Conservation (phyloP, 2,113 vertebrate species). For the Esox niger region DNA sequence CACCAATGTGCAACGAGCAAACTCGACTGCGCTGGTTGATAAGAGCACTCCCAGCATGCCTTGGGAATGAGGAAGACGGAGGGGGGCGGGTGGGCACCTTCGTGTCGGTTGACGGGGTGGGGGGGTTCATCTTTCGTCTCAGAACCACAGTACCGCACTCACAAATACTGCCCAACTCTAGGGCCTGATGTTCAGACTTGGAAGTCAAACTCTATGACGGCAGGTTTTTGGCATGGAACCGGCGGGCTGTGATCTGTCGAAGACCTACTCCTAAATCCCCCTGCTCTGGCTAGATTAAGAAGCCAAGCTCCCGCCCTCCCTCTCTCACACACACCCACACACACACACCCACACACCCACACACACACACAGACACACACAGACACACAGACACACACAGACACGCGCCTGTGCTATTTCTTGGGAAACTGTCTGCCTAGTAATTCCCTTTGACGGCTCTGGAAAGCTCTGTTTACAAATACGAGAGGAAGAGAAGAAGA, state of each 20-base stretch:
- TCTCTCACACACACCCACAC: conserved; percentile 9
- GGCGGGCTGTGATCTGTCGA: conserved; percentile 61
- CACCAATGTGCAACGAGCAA: conserved; percentile 37
- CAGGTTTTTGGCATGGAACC: conserved; percentile 47
- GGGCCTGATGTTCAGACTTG: too few relatives aligned
- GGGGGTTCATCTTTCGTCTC: conserved; percentile 2
- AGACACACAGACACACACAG: neutral
- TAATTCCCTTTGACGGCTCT: conserved; percentile 66
- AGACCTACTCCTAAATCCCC: conserved; percentile 57
- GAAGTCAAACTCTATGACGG: conserved; percentile 43
- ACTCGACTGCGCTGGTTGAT: conserved; percentile 61
- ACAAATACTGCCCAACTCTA: conserved; percentile 19
- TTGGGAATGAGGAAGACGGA: conserved; percentile 33
- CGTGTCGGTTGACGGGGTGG: neutral
- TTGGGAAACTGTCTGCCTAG: conserved; percentile 54
- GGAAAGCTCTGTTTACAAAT: conserved; percentile 74
- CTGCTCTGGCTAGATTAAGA: conserved; percentile 57
- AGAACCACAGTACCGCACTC: conserved; percentile 16
- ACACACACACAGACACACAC: neutral
- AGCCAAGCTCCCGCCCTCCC: conserved; percentile 14
- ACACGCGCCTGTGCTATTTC: conserved; percentile 24
- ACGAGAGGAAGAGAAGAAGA: conserved; percentile 34
- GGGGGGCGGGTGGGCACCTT: conserved; percentile 8
- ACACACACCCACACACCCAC: conserved; percentile 11
- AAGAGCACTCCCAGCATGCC: conserved; percentile 63